Conservation (phyloP, 2,113 vertebrate species). For the Pseudorectes ferrugineus region DNA sequence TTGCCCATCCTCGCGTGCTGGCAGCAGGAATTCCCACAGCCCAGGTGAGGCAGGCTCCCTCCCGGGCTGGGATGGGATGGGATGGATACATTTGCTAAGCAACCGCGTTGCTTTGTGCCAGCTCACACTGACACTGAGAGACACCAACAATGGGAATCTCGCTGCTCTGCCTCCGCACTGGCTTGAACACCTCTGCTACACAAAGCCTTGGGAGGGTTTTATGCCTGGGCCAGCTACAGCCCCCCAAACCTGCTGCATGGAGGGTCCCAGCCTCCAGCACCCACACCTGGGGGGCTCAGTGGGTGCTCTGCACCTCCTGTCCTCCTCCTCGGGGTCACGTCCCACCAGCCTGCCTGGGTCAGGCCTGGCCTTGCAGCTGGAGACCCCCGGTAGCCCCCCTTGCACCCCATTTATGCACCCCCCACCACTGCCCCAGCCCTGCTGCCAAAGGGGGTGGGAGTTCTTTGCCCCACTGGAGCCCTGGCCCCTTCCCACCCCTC, state of each 20-base stretch:
- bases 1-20: rapidly evolving
- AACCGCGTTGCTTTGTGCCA: not conserved
- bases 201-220: not conserved
- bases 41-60: not conserved
- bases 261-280: not conserved
- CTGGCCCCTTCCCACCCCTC: not conserved
- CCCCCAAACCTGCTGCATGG: not conserved
- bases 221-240: not conserved
- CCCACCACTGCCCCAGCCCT: not conserved
- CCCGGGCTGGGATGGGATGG: not conserved
- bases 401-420: not conserved
- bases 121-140: not conserved
- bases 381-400: rapidly evolving
- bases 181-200: not conserved
- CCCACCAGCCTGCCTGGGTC: not conserved
- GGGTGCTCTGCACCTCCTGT: not conserved
- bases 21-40: not conserved
- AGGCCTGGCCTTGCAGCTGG: not conserved
- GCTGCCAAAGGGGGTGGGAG: not conserved
- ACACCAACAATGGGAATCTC: not conserved
- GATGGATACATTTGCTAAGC: slow-evolving; percentile 13
- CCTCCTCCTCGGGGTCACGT: not conserved
- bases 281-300: rapidly evolving
- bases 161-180: not conserved
- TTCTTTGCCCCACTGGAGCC: not conserved